Base-by-base conservation (phyloP, 2,113 vertebrate species). In the Amblyopsis rosae region DNA sequence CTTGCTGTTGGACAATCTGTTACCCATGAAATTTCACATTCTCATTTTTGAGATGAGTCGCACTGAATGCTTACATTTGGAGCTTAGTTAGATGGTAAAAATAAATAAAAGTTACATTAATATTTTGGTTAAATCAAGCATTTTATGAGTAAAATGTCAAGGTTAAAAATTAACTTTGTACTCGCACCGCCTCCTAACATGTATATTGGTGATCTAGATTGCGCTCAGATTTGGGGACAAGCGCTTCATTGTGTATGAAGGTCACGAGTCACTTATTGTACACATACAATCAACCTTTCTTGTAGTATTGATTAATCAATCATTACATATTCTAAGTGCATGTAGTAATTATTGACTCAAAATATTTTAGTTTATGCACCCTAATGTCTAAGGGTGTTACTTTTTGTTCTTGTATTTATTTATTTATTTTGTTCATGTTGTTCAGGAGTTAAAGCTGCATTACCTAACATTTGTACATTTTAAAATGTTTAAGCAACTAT, bases 281-380 rank as follows among this genome's bases (percentile, higher is more conserved):
- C 46, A 64, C 26, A 49, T 13, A 75, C 10, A 63, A 67, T 62
- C 70, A 63, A 19, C n/a, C 72, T 41, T 59, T 74, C 51, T 77
- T 55, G 26, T 69, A 74, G 15, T 82, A 65, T 32, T 79, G 80
- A 81, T 80, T 78, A 86, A 70, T 88, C 81, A 87, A 75, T 70
- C 65, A 41, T 41, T 5, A 41, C 35, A 41, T 41, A 8, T 41
- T 41, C 35, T 41, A 5, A 41, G 35, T 41, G 35, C 35, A 41
- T 41, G 0, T 41, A 41, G 5, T 41, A 6, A 41, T 26, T 3
- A 26, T 26, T 26, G 1, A 26, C 26, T 26, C 26, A 26, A 26
- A 26, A 26, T 26, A 26, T 26, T 26, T 2, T 26, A 26, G 26
- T 26, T 26, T 26, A 26, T 26, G 26, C 26, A 26, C 26, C 1